These are phyloP conservation scores for Lagopus leucura DNA, from an alignment of 2,113 vertebrate species.

Conservation along the genomic window DNA sequence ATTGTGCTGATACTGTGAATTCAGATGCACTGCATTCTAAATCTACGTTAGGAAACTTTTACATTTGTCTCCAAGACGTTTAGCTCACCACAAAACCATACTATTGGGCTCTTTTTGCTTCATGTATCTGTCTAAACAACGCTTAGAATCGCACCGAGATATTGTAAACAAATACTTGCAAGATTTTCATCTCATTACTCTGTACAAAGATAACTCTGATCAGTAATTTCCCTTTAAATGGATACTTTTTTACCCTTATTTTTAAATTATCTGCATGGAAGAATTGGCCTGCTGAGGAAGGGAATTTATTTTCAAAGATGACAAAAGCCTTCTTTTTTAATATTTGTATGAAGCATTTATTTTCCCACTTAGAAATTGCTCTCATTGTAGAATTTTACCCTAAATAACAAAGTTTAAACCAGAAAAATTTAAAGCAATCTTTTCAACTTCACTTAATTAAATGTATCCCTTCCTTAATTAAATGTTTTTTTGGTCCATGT, in stretches of 20 bases:
- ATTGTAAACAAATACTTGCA: neutral
- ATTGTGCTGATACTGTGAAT: conserved; percentile 2
- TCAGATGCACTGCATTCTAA: neutral
- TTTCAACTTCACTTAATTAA: conserved; percentile 1
- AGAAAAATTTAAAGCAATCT: neutral
- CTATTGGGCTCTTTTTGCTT: neutral
- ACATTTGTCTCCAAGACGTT: neutral
- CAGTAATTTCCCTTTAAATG: neutral
- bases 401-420: neutral
- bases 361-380: neutral
- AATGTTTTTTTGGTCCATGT: neutral
- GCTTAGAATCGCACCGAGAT: neutral
- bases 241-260: neutral
- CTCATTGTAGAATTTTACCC: neutral
- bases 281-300: neutral
- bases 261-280: neutral
- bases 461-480: neutral
- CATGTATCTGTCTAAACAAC: neutral
- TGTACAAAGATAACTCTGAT: neutral
- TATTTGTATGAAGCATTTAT: neutral
- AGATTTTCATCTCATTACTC: neutral
- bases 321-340: neutral
- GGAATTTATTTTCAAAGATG: neutral
- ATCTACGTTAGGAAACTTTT: neutral
- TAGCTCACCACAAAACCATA: neutral